Percentiles rank a stretch among this genome's conserved stretches.
Conservation (phyloP, 1,140 invertebrate species). For the Tetragnatha versicolor region DNA sequence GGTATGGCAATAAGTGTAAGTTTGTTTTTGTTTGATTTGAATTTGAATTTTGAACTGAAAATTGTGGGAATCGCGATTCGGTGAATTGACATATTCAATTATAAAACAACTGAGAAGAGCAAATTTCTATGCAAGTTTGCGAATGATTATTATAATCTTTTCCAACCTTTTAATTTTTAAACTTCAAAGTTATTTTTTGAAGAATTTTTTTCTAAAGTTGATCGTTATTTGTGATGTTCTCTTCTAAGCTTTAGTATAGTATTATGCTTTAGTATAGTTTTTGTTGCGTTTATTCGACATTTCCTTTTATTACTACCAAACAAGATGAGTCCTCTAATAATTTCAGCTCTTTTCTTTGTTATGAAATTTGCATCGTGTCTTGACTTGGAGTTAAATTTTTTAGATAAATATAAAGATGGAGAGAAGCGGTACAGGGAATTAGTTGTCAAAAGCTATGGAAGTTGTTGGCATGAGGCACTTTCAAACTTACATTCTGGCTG, state of each 20-base stretch:
- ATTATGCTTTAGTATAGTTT: neutral
- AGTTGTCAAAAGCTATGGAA: conserved; percentile 58
- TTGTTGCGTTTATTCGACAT: too few species aligned
- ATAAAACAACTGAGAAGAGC: too few species aligned
- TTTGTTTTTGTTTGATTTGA: too few species aligned
- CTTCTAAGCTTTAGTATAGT: neutral
- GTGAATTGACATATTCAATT: too few species aligned
- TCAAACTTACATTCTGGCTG: conserved; percentile 68
- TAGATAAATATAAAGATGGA: conserved; percentile 6
- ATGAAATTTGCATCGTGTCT: neutral
- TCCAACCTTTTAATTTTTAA: too few species aligned
- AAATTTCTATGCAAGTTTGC: too few species aligned
- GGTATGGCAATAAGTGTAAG: too few species aligned
- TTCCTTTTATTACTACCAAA: neutral
- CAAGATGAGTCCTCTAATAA: neutral
- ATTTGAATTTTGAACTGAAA: too few species aligned
- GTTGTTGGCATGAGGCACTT: conserved; percentile 72
- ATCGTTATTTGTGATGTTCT: neutral
- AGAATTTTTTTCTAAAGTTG: neutral
- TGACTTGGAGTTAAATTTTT: conserved; percentile 16
- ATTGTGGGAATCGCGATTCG: too few species aligned
- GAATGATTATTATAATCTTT: too few species aligned
- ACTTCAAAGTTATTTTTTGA: neutral
- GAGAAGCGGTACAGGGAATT: conserved; percentile 38
- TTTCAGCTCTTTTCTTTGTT: neutral